phyloP scores from a whole-genome alignment of 1,140 invertebrate genomes.

The Phocides pigmalion region DNA sequence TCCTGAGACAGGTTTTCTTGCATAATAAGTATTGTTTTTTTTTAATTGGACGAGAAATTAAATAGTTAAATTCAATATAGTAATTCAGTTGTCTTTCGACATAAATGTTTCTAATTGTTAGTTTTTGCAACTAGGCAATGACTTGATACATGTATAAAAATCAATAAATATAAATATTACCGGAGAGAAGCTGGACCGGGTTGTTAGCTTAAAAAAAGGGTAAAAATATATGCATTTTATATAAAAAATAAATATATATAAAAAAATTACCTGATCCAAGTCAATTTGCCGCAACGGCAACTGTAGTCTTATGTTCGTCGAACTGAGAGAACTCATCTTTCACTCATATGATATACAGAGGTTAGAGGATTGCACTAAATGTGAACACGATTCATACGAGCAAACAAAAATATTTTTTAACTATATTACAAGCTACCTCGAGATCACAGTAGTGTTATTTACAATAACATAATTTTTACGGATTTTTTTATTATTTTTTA shows the following conservation, averaged over 20 bases:
- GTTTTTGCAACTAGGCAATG: no score
- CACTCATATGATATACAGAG: conserved; percentile 48
- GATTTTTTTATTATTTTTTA: conserved; percentile 24
- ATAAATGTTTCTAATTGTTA: no score
- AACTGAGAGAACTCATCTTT: conserved; percentile 58
- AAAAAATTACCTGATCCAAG: conserved; percentile 88
- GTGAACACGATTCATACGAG: conserved; percentile 44
- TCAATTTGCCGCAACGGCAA: conserved; percentile 92
- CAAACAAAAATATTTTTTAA: conserved; percentile 30
- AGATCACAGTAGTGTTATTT: conserved; percentile 69
- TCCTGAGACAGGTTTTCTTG: no score
- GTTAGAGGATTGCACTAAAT: conserved; percentile 55
- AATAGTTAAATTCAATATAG: no score
- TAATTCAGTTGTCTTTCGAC: no score
- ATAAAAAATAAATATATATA: background rate
- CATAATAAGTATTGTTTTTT: no score
- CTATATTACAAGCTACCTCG: conserved; percentile 52
- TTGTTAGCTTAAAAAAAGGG: no score
- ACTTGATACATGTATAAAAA: no score
- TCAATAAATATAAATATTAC: no score
- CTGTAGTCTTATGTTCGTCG: conserved; percentile 51
- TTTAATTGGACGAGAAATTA: no score
- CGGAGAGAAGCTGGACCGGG: no score
- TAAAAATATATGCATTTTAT: no score
- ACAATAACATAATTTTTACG: conserved; percentile 66